Evolutionary conservation across 2,888 invertebrate genomes (phyloP).

Genomic region (Eupithecia inturbata): DNA sequence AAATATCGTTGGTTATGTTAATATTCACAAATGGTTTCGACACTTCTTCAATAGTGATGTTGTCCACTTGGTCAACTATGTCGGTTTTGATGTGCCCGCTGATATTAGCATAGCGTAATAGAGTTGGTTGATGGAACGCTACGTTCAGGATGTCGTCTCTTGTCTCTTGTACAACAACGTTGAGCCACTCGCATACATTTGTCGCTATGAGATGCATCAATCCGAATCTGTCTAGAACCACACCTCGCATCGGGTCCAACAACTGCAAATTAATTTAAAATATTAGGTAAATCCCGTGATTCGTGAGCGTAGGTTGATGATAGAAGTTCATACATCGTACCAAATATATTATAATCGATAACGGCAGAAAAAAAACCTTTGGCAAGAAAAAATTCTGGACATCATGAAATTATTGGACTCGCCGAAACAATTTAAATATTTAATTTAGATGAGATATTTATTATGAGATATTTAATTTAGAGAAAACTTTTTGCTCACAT

Average conservation of each 20-base stretch:
- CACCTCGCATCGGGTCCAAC: slow-evolving; percentile 76
- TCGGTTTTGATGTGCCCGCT: slow-evolving; percentile 59
- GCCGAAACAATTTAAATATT: too few species aligned
- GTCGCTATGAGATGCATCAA: slow-evolving; percentile 97
- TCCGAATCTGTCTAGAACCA: slow-evolving; percentile 89
- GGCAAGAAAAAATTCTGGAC: neutral
- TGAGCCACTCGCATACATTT: slow-evolving; percentile 96
- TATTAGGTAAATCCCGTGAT: neutral
- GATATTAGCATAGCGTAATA: slow-evolving; percentile 69
- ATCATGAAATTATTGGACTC: neutral
- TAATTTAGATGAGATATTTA: too few species aligned
- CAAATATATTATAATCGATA: neutral
- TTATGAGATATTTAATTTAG: too few species aligned
- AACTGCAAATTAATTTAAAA: slow-evolving; percentile 59
- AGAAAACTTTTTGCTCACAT: too few species aligned
- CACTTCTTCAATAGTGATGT: slow-evolving; percentile 55
- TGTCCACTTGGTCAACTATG: slow-evolving; percentile 56
- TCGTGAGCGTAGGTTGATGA: neutral
- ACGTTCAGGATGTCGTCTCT: slow-evolving; percentile 90
- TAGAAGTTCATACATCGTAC: neutral
- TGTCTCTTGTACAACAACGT: slow-evolving; percentile 93
- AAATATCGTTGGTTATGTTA: slow-evolving; percentile 40
- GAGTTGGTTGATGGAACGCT: slow-evolving; percentile 66
- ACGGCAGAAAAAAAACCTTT: neutral
- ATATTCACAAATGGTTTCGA: slow-evolving; percentile 23